Conservation (phyloP, 37 sponge, comb jelly and placozoan species). For the Cliona cf. orientalis region DNA sequence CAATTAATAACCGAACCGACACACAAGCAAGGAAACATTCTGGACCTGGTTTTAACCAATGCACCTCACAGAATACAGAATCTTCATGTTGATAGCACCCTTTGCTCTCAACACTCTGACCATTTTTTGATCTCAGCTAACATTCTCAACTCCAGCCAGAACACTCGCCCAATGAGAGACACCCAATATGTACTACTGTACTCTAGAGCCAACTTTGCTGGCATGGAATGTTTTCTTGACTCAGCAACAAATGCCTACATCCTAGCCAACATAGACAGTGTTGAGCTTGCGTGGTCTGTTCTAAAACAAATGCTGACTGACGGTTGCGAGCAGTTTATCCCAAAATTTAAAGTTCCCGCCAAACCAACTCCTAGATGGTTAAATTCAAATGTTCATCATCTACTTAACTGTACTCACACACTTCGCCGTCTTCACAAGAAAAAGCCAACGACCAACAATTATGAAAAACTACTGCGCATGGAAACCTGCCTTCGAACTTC, state of each 20-base stretch:
- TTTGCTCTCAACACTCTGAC: background rate
- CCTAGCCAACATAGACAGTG: background rate
- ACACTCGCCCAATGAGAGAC: background rate
- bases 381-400: background rate
- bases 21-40: slow-evolving; percentile 2
- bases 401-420: background rate
- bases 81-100: background rate
- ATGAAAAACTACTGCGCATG: background rate
- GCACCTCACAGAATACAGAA: background rate
- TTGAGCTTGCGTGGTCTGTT: background rate
- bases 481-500: background rate
- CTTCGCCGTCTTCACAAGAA: background rate
- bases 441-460: background rate
- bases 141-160: background rate
- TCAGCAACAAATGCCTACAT: background rate
- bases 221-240: background rate
- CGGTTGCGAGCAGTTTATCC: background rate
- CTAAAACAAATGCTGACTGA: background rate
- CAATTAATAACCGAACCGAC: slow-evolving; percentile 4
- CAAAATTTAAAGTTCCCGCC: background rate
- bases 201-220: background rate
- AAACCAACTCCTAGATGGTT: background rate
- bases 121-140: background rate
- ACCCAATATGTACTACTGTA: background rate
- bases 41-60: slow-evolving; percentile 19